Evolutionary conservation across 2,888 invertebrate species (phyloP).

Genomic region (Terebella lapidaria): DNA sequence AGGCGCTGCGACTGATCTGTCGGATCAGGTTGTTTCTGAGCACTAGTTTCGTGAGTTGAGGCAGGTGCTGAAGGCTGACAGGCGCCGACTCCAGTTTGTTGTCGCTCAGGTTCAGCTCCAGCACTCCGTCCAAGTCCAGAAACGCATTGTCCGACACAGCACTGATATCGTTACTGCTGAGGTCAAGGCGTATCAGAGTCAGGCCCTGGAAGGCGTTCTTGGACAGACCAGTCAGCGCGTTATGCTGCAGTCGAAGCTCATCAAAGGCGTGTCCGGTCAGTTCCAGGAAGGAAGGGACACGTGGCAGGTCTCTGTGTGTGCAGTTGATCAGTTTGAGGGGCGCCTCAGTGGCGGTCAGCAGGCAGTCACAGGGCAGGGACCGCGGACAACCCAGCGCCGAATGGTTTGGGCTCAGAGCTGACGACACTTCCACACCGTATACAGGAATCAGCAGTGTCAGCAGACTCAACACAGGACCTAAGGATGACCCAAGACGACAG

Average conservation of each 20-base stretch:
- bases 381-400: background rate
- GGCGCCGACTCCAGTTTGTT: background rate
- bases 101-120: background rate
- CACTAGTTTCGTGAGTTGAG: background rate
- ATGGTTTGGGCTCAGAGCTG: no score
- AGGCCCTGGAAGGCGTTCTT: conserved; percentile 1
- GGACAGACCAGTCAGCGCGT: background rate
- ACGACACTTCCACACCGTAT: no score
- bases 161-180: background rate
- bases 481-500: no score
- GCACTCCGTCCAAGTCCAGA: background rate
- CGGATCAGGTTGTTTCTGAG: background rate
- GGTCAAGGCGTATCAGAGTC: background rate
- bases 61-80: background rate
- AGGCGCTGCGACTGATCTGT: background rate
- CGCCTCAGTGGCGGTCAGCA: background rate
- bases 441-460: no score
- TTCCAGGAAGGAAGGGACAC: background rate
- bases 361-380: background rate
- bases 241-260: background rate
- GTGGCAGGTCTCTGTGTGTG: background rate
- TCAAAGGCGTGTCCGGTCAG: background rate
- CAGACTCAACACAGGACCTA: no score
- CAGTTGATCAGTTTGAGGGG: background rate
- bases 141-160: background rate